Base-by-base conservation (phyloP, 2,113 vertebrate species). In the Apus apus region DNA sequence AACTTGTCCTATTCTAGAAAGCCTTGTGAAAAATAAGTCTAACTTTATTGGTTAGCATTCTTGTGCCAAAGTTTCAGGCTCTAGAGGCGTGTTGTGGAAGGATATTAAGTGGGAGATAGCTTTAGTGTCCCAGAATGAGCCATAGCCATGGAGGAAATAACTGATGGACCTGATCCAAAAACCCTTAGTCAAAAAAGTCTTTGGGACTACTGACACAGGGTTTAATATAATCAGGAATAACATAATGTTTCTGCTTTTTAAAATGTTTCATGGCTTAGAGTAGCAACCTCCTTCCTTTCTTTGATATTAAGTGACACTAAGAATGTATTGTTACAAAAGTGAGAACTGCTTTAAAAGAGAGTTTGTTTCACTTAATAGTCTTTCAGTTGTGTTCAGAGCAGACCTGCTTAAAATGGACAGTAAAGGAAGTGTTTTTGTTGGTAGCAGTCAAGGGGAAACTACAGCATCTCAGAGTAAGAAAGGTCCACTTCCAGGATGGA, bases 401-500 rank as follows among this genome's bases (percentile, higher is more conserved):
- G 68, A 80, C 46, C 25, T 80, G 6, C 46, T 61, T 68, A 23
- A 70, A 90, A 70, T 7, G 21, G 34, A 46, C 20, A 53, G 40
- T 32, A 11, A 25, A 30, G 78, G 8, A 84, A 85, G 77, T 38
- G 60, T n/a, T 88, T 83, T 83, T 79, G 29, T 46, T 83, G 56
- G n/a, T 48, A 66, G 58, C 85, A 82, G 45, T 15, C 12, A 40
- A 72, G 65, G 57, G 34, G 67, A 83, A 88, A 53, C 0, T 6
- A 26, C 34, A 20, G 34, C 13, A 26, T 25, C 51, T 43, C 50
- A 5, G 38, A 22, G 48, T 11, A 57, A 0, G 0, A 11, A 56
- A 79, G 25, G 46, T 74, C 65, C 17, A 17, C 26, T 87, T 72
- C 46, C 2, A 74, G 75, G n/a, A 57, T 2, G n/a, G 45, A 57